phyloP scores from a whole-genome alignment of 1,140 invertebrate species.

The Drosophila kepulauana region DNA sequence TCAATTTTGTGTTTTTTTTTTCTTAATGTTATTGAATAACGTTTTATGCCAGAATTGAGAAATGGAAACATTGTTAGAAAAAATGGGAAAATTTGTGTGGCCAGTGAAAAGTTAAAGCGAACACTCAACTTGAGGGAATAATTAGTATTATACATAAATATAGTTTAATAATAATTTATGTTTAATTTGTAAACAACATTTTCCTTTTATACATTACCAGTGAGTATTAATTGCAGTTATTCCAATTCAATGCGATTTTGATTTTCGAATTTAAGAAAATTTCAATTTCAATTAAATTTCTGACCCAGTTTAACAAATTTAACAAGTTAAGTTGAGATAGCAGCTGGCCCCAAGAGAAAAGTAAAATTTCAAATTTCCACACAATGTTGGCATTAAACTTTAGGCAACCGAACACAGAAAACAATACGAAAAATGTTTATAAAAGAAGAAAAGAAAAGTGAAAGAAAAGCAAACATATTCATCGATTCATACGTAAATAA shows the following conservation, averaged over 20 bases:
- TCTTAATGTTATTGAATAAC: neutral
- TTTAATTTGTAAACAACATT: neutral
- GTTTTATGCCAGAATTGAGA: neutral
- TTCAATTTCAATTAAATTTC: neutral
- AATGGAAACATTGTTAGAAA: conserved; percentile 16
- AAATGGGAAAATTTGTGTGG: conserved; percentile 23
- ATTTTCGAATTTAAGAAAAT: conserved; percentile 4
- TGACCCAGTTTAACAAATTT: conserved; percentile 13
- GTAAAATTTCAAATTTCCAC: conserved; percentile 3
- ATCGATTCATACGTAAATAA: conserved; percentile 49
- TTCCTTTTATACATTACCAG: conserved; percentile 6
- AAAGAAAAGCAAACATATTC: conserved; percentile 36
- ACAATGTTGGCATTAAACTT: conserved; percentile 28
- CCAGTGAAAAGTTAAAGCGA: conserved; percentile 1
- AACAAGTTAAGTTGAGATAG: conserved; percentile 7
- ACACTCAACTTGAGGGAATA: conserved; percentile 2
- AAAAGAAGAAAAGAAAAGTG: conserved; percentile 15
- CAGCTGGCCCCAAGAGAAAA: neutral
- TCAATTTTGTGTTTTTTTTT: neutral
- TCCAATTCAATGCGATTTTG: neutral
- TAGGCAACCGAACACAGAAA: neutral
- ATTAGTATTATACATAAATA: neutral
- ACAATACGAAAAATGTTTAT: neutral
- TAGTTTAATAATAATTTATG: neutral
- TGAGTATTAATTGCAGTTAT: conserved; percentile 8